Conservation (phyloP, 2,113 vertebrate species). For the Rhea pennata region DNA sequence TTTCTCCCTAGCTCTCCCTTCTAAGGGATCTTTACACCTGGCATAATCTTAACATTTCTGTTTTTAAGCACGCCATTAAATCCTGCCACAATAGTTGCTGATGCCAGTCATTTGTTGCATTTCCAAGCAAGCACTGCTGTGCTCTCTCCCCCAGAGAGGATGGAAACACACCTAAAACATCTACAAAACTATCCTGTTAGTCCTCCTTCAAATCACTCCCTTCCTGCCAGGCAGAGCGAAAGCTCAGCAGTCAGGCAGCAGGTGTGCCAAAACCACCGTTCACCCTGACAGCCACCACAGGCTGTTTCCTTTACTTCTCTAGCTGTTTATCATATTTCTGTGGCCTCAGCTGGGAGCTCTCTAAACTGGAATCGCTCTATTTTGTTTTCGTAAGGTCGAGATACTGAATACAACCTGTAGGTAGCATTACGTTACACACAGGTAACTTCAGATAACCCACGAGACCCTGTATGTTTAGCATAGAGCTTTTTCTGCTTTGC, state of each 20-base stretch:
- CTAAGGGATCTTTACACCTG: background rate
- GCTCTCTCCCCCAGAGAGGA: constrained; percentile 8
- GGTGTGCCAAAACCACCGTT: constrained; percentile 62
- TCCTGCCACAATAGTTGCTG: background rate
- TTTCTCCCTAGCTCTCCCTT: background rate
- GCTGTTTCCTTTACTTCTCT: constrained; percentile 35
- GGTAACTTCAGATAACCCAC: background rate
- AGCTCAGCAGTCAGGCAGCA: constrained; percentile 10
- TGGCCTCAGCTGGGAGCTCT: background rate
- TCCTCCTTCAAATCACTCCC: constrained; percentile 31
- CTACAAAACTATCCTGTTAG: constrained; percentile 45
- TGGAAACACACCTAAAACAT: constrained; percentile 50
- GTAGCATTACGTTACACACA: background rate
- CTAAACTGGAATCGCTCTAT: background rate
- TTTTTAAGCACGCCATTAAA: background rate
- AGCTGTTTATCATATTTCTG: background rate
- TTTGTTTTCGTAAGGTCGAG: background rate
- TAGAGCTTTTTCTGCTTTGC: fast-evolving
- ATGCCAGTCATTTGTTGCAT: background rate
- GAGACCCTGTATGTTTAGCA: background rate
- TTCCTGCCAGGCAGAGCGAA: constrained; percentile 8
- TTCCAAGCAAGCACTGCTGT: constrained; percentile 30
- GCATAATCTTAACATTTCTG: background rate
- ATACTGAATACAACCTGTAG: background rate
- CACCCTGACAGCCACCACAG: constrained; percentile 46